phyloP scores from a whole-genome alignment of 2,113 vertebrate genomes.

The Trochalopteron elliotii region DNA sequence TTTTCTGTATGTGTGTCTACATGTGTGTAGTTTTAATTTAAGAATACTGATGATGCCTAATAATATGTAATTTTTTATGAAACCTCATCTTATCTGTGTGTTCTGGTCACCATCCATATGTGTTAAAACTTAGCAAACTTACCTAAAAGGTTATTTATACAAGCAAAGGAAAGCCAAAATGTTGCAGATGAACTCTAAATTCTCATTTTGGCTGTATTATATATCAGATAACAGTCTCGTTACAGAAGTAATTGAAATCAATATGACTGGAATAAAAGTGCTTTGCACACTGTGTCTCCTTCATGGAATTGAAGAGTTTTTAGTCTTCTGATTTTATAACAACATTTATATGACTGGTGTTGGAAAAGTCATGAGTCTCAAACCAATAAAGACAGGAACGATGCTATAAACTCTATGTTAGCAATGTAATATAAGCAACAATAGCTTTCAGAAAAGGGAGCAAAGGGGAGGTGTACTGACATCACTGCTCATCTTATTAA shows the following conservation, averaged over 20 bases:
- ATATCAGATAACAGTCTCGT: neutral
- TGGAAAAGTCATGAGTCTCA: slow-evolving; percentile 7
- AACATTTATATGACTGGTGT: neutral
- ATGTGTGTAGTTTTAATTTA: neutral
- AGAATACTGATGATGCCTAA: neutral
- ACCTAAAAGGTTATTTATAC: neutral
- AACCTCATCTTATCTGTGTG: neutral
- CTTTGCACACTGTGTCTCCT: neutral
- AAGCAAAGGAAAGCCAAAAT: neutral
- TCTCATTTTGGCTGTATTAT: neutral
- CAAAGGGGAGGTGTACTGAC: neutral
- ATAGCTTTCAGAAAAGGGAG: neutral
- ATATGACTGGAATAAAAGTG: neutral
- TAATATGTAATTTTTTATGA: neutral
- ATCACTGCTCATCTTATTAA: neutral
- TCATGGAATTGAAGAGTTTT: neutral
- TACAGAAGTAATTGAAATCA: neutral
- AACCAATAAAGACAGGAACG: slow-evolving; percentile 6
- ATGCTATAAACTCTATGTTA: neutral
- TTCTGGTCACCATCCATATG: neutral
- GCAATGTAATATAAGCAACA: neutral
- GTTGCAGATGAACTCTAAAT: neutral
- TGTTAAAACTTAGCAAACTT: neutral
- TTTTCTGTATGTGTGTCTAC: neutral
- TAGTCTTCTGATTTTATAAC: slow-evolving; percentile 11